A percentile compares a stretch with the other conserved stretches of the same genome.
phyloP scores from a whole-genome alignment of 2,888 invertebrate species.

The Caenorhabditis wallacei region DNA sequence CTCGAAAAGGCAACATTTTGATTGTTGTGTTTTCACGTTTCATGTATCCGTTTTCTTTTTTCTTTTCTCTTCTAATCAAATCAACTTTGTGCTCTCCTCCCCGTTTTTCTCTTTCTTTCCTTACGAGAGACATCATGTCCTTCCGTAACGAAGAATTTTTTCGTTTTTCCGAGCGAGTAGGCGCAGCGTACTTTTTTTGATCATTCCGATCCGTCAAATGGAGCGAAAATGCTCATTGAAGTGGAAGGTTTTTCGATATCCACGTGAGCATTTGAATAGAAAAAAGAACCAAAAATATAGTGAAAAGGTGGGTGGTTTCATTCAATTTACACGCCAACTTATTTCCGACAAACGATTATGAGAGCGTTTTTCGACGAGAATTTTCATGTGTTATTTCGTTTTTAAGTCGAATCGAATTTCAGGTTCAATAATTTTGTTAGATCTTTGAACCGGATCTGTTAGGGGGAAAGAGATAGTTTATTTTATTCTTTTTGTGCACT shows the following conservation, averaged over 20 bases:
- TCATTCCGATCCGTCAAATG: slow-evolving; percentile 58
- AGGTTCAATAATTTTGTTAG: background rate
- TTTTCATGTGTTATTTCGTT: slow-evolving; percentile 8
- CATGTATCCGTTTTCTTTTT: slow-evolving; percentile 24
- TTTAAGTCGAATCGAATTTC: slow-evolving; percentile 2
- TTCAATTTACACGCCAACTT: slow-evolving; percentile 17
- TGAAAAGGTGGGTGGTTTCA: slow-evolving; percentile 32
- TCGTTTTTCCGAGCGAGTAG: slow-evolving; percentile 57
- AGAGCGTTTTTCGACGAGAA: slow-evolving; percentile 1
- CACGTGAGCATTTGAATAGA: slow-evolving; percentile 28
- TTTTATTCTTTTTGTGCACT: too few species aligned
- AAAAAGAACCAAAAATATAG: slow-evolving; percentile 27
- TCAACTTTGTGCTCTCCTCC: slow-evolving; percentile 48
- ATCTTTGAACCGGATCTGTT: too few species aligned
- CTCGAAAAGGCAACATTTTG: background rate
- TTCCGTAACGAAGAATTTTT: slow-evolving; percentile 13
- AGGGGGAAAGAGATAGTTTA: too few species aligned
- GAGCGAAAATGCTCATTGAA: slow-evolving; percentile 43
- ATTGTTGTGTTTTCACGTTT: slow-evolving; percentile 49
- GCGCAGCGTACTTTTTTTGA: slow-evolving; percentile 51
- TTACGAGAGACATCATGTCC: slow-evolving; percentile 27
- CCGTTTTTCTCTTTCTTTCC: background rate
- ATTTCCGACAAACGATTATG: slow-evolving; percentile 24
- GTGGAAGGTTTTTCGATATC: slow-evolving; percentile 23
- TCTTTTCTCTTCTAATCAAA: slow-evolving; percentile 43